A percentile compares a stretch with the other conserved stretches of the same genome.
These are phyloP conservation scores for Eledone cirrhosa DNA, from an alignment of 2,888 invertebrate species.

Conservation along the genomic window DNA sequence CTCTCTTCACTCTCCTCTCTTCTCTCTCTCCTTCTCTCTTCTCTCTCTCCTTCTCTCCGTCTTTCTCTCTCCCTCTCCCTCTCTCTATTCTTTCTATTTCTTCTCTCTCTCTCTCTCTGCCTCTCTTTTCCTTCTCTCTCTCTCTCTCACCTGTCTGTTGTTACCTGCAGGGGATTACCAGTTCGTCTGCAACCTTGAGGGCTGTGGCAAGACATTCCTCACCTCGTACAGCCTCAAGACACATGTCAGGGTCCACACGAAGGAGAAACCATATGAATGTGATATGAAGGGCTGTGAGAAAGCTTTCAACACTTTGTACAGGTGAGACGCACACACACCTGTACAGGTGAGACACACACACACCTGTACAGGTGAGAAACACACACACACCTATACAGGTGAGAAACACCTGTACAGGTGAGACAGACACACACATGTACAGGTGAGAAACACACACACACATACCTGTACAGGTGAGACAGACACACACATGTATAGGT, in stretches of 20 bases:
- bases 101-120: too few species aligned
- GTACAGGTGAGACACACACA: too few species aligned
- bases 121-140: too few species aligned
- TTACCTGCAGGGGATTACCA: slow-evolving; percentile 85
- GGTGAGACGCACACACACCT: slow-evolving; percentile 71
- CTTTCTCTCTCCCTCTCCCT: not conserved
- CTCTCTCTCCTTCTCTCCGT: not conserved
- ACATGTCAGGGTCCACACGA: slow-evolving; percentile 91
- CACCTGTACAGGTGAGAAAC: too few species aligned
- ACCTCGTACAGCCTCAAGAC: slow-evolving; percentile 95
- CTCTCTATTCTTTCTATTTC: not conserved
- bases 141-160: too few species aligned
- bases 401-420: too few species aligned
- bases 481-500: too few species aligned
- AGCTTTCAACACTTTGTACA: slow-evolving; percentile 93
- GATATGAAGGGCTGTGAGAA: slow-evolving; percentile 84
- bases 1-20: not conserved
- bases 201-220: slow-evolving; percentile 91
- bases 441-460: too few species aligned
- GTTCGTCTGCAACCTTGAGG: slow-evolving; percentile 87
- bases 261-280: slow-evolving; percentile 90
- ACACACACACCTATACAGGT: too few species aligned
- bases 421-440: too few species aligned
- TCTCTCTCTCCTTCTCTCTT: not conserved
- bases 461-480: too few species aligned